phyloP scores from a whole-genome alignment of 2,113 vertebrate genomes.

The Eublepharis macularius region DNA sequence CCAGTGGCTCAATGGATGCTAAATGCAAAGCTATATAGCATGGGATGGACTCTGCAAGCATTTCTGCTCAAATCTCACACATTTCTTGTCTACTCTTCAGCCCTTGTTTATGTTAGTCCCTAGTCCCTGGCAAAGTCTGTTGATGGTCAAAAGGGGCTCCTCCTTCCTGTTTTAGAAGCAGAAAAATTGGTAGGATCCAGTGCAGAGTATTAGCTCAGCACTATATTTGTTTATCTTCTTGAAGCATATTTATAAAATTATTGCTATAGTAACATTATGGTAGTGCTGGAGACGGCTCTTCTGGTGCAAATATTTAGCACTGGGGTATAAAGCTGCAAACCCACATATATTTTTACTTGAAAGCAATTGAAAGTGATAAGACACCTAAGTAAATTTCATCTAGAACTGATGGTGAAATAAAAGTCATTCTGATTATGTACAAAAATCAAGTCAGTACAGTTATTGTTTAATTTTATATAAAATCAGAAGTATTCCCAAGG shows the following conservation, averaged over 20 bases:
- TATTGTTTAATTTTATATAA: conserved; percentile 28
- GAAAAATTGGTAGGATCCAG: no score
- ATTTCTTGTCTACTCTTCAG: no score
- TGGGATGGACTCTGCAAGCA: no score
- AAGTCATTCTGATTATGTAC: neutral
- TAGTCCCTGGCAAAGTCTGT: no score
- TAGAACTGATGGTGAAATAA: neutral
- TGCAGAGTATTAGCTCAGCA: neutral
- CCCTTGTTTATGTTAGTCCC: no score
- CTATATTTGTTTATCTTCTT: neutral
- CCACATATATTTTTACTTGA: neutral
- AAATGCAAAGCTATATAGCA: no score
- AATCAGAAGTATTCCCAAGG: conserved; percentile 1
- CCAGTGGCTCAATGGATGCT: no score
- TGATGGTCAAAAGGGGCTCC: no score
- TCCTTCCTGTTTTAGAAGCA: no score
- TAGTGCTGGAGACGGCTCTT: neutral
- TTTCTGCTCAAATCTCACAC: no score
- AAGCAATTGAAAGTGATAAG: neutral
- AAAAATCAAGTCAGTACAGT: conserved; percentile 6
- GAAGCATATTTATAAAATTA: neutral
- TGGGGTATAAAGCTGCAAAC: neutral
- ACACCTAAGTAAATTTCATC: neutral
- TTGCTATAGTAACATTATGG: neutral
- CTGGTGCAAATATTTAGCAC: neutral